These are phyloP conservation scores for Plebejus melissa DNA, from an alignment of 2,888 invertebrate species.

Conservation along the genomic window DNA sequence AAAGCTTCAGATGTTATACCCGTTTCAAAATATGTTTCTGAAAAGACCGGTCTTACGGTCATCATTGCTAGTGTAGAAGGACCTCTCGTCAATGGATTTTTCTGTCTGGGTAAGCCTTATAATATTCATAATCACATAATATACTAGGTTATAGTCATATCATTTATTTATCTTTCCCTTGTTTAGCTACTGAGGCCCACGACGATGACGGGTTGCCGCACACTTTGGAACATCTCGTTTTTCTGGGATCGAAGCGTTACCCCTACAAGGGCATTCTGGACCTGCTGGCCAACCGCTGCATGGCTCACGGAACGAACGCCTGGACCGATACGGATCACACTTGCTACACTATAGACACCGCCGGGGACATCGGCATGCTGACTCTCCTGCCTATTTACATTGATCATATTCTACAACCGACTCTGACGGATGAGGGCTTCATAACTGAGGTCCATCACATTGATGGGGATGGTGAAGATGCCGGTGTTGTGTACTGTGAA, in stretches of 20 bases:
- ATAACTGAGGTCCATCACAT: slow-evolving; percentile 95
- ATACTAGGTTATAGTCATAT: neutral
- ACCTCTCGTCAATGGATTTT: slow-evolving; percentile 93
- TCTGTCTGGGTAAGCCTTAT: slow-evolving; percentile 85
- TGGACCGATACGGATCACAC: slow-evolving; percentile 94
- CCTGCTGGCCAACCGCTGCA: slow-evolving; percentile 91
- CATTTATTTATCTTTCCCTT: slow-evolving; percentile 28
- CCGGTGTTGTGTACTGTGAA: slow-evolving; percentile 97
- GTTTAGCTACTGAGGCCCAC: slow-evolving; percentile 91
- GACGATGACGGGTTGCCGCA: slow-evolving; percentile 96
- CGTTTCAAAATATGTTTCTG: slow-evolving; percentile 88
- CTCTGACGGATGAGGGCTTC: slow-evolving; percentile 88
- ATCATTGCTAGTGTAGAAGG: slow-evolving; percentile 92
- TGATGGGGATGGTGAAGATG: slow-evolving; percentile 92
- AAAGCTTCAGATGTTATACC: slow-evolving; percentile 86
- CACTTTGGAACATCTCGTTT: slow-evolving; percentile 94
- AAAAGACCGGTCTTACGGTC: slow-evolving; percentile 88
- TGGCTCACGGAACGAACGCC: slow-evolving; percentile 95
- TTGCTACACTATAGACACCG: slow-evolving; percentile 93
- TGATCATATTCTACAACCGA: slow-evolving; percentile 93
- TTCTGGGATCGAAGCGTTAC: slow-evolving; percentile 92
- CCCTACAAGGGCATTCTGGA: slow-evolving; percentile 95
- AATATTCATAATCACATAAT: neutral
- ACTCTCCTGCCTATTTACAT: slow-evolving; percentile 93
- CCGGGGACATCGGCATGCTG: slow-evolving; percentile 89